Evolutionary conservation across 1,140 invertebrate genomes (phyloP).

Genomic region (Meloidogyne floridensis): DNA sequence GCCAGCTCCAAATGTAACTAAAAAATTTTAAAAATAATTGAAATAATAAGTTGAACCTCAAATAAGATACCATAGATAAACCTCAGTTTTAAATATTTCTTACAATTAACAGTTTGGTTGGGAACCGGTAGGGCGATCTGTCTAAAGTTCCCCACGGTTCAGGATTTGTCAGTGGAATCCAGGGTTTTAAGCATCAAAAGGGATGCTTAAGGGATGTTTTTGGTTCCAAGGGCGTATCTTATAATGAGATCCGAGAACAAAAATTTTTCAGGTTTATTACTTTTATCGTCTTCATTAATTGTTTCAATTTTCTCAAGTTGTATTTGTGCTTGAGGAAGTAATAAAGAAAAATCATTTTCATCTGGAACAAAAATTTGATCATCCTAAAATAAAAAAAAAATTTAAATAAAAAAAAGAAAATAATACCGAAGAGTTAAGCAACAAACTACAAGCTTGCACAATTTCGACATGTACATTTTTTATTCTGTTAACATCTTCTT

Average conservation of each 20-base stretch:
- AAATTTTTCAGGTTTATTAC: conserved; percentile 5
- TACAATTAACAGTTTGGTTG: no score
- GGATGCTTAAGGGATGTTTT: no score
- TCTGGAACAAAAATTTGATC: background rate
- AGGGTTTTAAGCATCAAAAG: no score
- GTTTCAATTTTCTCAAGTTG: background rate
- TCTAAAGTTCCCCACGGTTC: no score
- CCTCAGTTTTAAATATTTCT: no score
- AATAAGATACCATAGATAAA: no score
- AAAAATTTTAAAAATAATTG: background rate
- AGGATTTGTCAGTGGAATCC: no score
- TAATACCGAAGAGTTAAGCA: conserved; percentile 12
- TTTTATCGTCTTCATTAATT: background rate
- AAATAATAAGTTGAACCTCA: no score
- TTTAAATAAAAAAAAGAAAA: background rate
- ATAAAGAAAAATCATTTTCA: conserved; percentile 6
- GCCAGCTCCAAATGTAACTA: conserved; percentile 2
- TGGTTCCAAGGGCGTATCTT: no score
- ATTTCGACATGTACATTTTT: conserved; percentile 13
- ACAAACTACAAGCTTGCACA: conserved; percentile 5
- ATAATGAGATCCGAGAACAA: no score
- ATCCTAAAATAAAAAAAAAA: conserved; percentile 4
- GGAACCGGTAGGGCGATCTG: no score
- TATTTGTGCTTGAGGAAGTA: background rate
- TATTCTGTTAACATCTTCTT: background rate